Base-by-base conservation (phyloP, 2,113 vertebrate species). In the Syngnathus floridae region DNA sequence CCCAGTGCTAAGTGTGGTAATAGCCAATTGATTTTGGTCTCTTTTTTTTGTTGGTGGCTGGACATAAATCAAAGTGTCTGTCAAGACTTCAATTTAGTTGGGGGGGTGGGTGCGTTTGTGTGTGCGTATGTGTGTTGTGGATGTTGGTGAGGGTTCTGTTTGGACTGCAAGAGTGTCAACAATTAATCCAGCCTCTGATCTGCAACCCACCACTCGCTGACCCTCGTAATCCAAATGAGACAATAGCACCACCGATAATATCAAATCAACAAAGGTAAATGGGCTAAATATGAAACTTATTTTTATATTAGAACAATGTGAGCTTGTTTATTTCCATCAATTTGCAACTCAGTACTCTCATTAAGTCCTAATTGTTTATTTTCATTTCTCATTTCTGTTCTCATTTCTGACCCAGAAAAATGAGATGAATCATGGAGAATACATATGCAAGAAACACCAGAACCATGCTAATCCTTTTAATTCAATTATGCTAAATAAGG, bases 11-110 rank as follows among this genome's bases (percentile, higher is more conserved):
- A 97, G 94, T 94, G 93, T 90, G 90, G 92, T 95, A 95, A 95
- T 93, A 96, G 93, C 93, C 94, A 93, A 95, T 95, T 95, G 95
- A 95, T 95, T 94, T 93, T 93, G 93, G 93, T 94, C 94, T 90
- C 87, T 93, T 93, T 93, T 31, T 92, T 93, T 95, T 93, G 93
- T 93, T 92, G 91, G 92, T 91, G 92, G 92, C 91, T 84, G 90
- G 92, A 93, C 93, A 95, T 97, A 95, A 96, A 98, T 97, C 95
- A 98, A 89, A 84, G 76, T 49, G 80, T 92, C 89, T 96, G 95
- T 95, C 95, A 95, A 84, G 82, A 91, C 90, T 76, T 81, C 54
- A 62, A 63, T 86, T 73, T 82, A 77, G 80, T 79, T 64, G 74
- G 69, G 70, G 72, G 64, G 65, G 22, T 3, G 41, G 46, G 36